Evolutionary conservation across 2,888 invertebrate species (phyloP).

Genomic region (Andrena chrysosceles): DNA sequence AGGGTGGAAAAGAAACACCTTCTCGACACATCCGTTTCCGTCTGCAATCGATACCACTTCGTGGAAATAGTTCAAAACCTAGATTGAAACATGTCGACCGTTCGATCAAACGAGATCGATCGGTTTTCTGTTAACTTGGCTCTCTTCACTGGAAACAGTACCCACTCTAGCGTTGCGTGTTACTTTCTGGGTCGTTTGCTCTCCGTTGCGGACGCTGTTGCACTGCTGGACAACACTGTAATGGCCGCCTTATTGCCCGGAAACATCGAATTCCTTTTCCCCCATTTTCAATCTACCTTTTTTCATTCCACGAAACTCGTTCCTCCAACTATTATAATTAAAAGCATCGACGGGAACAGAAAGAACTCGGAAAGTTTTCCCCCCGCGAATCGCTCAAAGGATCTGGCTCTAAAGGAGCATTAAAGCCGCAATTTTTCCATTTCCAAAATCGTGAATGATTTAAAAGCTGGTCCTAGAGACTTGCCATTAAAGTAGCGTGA

Average conservation of each 20-base stretch:
- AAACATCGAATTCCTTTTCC: conserved; percentile 26
- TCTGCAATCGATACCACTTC: conserved; percentile 9
- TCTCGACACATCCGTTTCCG: neutral
- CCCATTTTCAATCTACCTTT: neutral
- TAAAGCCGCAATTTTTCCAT: neutral
- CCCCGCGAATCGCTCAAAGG: neutral
- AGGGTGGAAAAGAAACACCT: neutral
- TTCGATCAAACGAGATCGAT: conserved; percentile 5
- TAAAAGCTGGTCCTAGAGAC: neutral
- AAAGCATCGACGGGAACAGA: neutral
- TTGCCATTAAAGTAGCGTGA: conserved; percentile 5
- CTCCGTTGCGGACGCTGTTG: conserved; percentile 6
- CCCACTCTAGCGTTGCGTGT: neutral
- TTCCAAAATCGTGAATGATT: neutral
- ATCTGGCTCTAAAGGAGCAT: neutral
- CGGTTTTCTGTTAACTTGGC: conserved; percentile 26
- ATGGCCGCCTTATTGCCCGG: conserved; percentile 35
- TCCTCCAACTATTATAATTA: conserved; percentile 9
- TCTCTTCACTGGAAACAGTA: conserved; percentile 6
- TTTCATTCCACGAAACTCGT: neutral
- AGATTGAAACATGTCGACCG: neutral
- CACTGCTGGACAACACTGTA: conserved; percentile 26
- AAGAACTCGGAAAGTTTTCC: conserved; percentile 1
- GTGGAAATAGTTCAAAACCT: conserved; percentile 2
- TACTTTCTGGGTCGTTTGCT: conserved; percentile 36